phyloP scores from a whole-genome alignment of 1,140 invertebrate genomes.

The Wiebesia pumilae region DNA sequence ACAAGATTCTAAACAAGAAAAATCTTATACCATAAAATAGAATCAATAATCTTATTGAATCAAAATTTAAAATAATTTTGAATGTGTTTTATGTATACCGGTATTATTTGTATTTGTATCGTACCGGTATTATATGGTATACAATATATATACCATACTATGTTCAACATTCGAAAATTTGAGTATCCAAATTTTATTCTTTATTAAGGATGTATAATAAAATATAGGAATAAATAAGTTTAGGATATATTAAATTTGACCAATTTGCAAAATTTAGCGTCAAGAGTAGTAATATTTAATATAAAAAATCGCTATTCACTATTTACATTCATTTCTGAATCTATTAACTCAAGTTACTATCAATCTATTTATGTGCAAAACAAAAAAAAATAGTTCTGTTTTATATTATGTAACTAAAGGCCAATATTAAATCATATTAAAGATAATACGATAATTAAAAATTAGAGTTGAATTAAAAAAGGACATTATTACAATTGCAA shows the following conservation, averaged over 20 bases:
- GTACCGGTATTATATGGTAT: not conserved
- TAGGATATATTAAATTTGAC: not conserved
- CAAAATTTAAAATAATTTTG: not conserved
- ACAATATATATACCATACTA: slow-evolving; percentile 28
- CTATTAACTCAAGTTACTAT: slow-evolving; percentile 13
- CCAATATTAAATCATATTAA: slow-evolving; percentile 15
- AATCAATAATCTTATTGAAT: too few species aligned
- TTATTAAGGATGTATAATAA: not conserved
- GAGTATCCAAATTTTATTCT: not conserved
- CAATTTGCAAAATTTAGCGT: not conserved
- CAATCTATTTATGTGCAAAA: not conserved
- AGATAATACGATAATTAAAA: slow-evolving; percentile 2
- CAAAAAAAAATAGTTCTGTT: slow-evolving; percentile 18
- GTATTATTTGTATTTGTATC: slow-evolving; percentile 22
- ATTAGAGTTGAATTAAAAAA: slow-evolving; percentile 40
- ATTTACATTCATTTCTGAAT: slow-evolving; percentile 38
- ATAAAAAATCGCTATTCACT: slow-evolving; percentile 10
- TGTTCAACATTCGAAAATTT: not conserved
- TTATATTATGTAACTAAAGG: not conserved
- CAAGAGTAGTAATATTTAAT: slow-evolving; percentile 12
- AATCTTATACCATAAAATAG: too few species aligned
- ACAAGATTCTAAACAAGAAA: too few species aligned
- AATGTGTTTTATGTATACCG: not conserved
- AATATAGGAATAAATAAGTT: not conserved
- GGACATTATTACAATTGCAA: slow-evolving; percentile 34